Evolutionary conservation across 2,888 invertebrate genomes (phyloP).

Genomic region (Eupeodes latifasciatus): DNA sequence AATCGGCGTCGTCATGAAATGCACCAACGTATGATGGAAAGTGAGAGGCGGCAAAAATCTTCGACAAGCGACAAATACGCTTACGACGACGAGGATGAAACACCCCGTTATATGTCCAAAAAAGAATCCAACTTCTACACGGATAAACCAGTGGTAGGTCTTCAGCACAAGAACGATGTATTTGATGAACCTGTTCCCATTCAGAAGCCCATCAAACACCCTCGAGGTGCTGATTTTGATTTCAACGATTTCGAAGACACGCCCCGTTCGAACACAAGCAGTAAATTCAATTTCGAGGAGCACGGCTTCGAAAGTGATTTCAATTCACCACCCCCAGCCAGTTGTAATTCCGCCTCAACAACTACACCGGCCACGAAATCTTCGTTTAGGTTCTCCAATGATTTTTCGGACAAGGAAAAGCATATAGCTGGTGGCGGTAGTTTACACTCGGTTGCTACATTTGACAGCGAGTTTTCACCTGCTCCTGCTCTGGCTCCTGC

Average conservation of each 20-base stretch:
- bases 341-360: slow-evolving; percentile 81
- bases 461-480: slow-evolving; percentile 74
- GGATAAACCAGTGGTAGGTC: slow-evolving; percentile 73
- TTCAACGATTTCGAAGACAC: slow-evolving; percentile 83
- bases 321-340: slow-evolving; percentile 82
- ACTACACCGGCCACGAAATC: slow-evolving; percentile 80
- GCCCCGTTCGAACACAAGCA: slow-evolving; percentile 81
- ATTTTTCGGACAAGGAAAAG: slow-evolving; percentile 86
- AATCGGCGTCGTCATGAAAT: slow-evolving; percentile 83
- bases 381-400: slow-evolving; percentile 86
- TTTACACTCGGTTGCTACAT: slow-evolving; percentile 59
- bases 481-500: slow-evolving; percentile 59
- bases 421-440: slow-evolving; percentile 58
- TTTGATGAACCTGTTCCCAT: slow-evolving; percentile 73
- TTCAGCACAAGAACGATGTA: slow-evolving; percentile 75
- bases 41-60: slow-evolving; percentile 81
- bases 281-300: slow-evolving; percentile 83
- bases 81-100: slow-evolving; percentile 69
- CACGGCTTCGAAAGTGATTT: slow-evolving; percentile 84
- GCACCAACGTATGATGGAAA: slow-evolving; percentile 83
- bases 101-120: slow-evolving; percentile 65
- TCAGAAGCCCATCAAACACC: slow-evolving; percentile 59
- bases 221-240: slow-evolving; percentile 77
- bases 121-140: slow-evolving; percentile 59
- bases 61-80: slow-evolving; percentile 70